Base-by-base conservation (phyloP, 2,888 invertebrate species). In the Drosophila mimetica region DNA sequence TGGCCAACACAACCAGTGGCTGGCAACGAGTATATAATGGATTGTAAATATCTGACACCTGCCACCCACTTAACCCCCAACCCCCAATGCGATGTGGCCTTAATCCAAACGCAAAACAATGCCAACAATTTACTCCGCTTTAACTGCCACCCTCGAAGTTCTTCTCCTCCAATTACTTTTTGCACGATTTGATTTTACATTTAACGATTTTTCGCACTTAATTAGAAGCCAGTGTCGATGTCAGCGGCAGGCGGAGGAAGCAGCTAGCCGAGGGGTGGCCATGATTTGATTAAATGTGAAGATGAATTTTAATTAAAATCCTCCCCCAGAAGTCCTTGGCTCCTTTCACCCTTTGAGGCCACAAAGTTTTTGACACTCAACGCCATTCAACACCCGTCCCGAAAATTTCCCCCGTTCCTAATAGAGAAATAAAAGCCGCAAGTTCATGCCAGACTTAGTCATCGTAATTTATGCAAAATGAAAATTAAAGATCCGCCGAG, bases 221-320 rank as follows among this genome's bases (percentile, higher is more conserved):
- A 91, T 91, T 91, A 91, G 90, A 91, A 90, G 81, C 78, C 76
- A 84, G 82, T 82, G 85, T 86, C 86, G 86, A 82, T 79, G 87
- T 86, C 86, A 86, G 86, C 61, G 69, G 81, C 78, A 86, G 86
- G 46, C 63, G 32, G 8, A 86, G 25, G 6, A 14, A 30, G 60
- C 28, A 46, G 8, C 39, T 42, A 71, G 81, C 76, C 79, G 59
- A 69, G 82, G 63, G 52, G 52, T 65, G 51, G 83, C 81, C 88
- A 89, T 91, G 89, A 91, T 91, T 91, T 91, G 91, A 91, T 91
- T 91, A 91, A 91, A 90, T 88, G 89, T 89, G 90, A 89, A 91
- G 90, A 91, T 91, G 90, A 91, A 91, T 91, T 91, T 91, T 91
- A 91, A 91, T 91, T 91, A 91, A 91, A 91, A 91, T 88, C 55